Evolutionary conservation across 2,888 invertebrate species (phyloP), one percentile per base, ranked within the genome.

Genomic region (Calliopum simillimum): DNA sequence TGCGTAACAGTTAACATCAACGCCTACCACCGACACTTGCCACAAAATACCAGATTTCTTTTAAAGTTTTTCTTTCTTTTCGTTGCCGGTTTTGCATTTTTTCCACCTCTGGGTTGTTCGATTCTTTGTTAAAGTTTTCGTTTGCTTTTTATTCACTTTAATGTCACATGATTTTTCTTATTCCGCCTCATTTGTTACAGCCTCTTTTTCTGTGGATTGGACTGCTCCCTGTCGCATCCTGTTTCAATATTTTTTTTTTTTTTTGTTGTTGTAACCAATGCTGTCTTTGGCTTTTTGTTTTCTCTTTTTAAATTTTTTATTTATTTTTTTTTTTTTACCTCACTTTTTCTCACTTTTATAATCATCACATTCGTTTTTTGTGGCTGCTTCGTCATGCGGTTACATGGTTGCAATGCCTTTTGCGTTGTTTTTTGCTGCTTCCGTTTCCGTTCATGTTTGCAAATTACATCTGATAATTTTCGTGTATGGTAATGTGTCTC

Each of bases 261-360:
- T n/a, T n/a, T n/a, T n/a, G n/a, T n/a, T n/a, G n/a, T n/a, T n/a
- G n/a, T n/a, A 80, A 80, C 79, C 78, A 79, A 76, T 74, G 77
- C 72, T 74, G 72, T 72, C 74, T 73, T 77, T 71, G 75, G 73
- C 66, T 74, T 75, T 68, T 71, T n/a, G n/a, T n/a, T n/a, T n/a
- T n/a, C n/a, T 58, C 55, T 76, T 71, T 71, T 80, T 79, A 80
- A 79, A 79, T 77, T 79, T 77, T 75, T 71, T 61, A 80, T 80
- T 80, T 79, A 80, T 78, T 77, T 80, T 79, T 78, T 77, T 79
- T 77, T 79, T 71, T 74, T 74, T 72, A 73, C 71, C 73, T 72
- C 72, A 62, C 61, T 46, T 53, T 62, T 62, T 68, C 25, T 47
- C 33, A 33, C 33, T 33, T 69, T 13, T 12, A 23, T 53, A 53